Base-by-base conservation (phyloP, 2,113 vertebrate species). In the Litocranius walleri region DNA sequence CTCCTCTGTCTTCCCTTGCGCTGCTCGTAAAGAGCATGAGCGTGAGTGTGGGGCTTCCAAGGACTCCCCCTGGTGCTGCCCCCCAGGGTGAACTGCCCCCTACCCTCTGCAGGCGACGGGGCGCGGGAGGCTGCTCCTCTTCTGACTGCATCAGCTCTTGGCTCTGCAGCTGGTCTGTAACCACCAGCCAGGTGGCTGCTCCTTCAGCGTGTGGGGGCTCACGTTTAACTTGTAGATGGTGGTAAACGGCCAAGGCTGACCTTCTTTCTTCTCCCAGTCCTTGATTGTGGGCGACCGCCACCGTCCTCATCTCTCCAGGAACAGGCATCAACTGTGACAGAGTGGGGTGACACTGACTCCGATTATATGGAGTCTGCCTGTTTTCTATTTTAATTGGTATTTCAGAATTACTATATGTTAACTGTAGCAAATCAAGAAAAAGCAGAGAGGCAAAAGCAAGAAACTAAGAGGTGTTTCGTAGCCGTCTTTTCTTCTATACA, bases 91-190 rank as follows among this genome's bases (percentile, higher is more conserved):
- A 21, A 4, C 52, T 36, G 81, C 50, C 59, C 27, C 54, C 62
- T 43, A 2, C 2, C 27, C 52, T 23, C 36, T 91, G 33, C 33
- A 33, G 86, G n/a, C 0, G 0, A 6, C 4, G 16, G 83, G 83
- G 21, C 11, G 7, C 23, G 4, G 57, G 50, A 19, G 50, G 4
- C 81, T 13, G 7, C 61, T 15, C 21, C 85, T 80, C 29, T 89
- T 0, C 94, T 90, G 81, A 50, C 88, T 0, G 0, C 15, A 0
- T 12, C 19, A 8, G 78, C 90, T 95, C 87, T 91, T n/a, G 3
- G 33, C 80, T 89, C 91, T 74, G 16, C 77, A 19, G 52, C 93
- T 93, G 95, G 81, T 86, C 98, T 91, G 90, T 81, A 61, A 64
- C 7, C 78, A 71, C n/a, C 96, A 97, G 96, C 97, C 61, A 45